Evolutionary conservation across 2,888 invertebrate species (phyloP).

Genomic region (Lithosia quadra): DNA sequence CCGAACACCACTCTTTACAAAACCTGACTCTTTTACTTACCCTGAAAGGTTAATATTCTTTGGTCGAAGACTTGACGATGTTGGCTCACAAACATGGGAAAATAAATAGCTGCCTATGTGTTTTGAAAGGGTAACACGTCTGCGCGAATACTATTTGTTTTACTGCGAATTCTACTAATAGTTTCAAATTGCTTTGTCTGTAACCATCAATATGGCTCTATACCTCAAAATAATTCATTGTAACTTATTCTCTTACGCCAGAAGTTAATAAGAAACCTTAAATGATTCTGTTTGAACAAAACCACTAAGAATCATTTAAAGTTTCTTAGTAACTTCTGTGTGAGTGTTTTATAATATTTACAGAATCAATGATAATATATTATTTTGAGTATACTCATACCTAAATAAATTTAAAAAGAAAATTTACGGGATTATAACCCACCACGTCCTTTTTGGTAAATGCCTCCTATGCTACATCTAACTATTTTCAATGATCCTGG

Average conservation of each 20-base stretch:
- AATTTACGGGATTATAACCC: too few species aligned
- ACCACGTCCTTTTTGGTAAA: too few species aligned
- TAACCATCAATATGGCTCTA: slow-evolving; percentile 28
- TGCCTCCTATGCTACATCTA: too few species aligned
- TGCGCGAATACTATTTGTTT: slow-evolving; percentile 84
- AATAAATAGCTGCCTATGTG: slow-evolving; percentile 70
- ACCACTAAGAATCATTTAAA: too few species aligned
- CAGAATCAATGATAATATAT: too few species aligned
- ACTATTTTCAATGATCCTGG: too few species aligned
- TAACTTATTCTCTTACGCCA: neutral
- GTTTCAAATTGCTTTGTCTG: slow-evolving; percentile 68
- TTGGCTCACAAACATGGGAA: slow-evolving; percentile 80
- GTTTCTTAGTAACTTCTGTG: too few species aligned
- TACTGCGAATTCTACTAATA: slow-evolving; percentile 71
- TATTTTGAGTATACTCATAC: too few species aligned
- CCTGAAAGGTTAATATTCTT: slow-evolving; percentile 53
- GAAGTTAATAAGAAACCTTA: neutral
- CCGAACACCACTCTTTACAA: slow-evolving; percentile 30
- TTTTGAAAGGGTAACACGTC: slow-evolving; percentile 77
- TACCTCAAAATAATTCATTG: neutral
- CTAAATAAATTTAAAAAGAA: too few species aligned
- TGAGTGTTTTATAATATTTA: too few species aligned
- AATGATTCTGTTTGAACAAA: neutral
- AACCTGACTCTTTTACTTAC: slow-evolving; percentile 41
- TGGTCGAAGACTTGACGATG: slow-evolving; percentile 37